A percentile compares a stretch with the other conserved stretches of the same genome.
Evolutionary conservation across 2,797 vertebrate species (phyloP).

Genomic region (Argentina silus): DNA sequence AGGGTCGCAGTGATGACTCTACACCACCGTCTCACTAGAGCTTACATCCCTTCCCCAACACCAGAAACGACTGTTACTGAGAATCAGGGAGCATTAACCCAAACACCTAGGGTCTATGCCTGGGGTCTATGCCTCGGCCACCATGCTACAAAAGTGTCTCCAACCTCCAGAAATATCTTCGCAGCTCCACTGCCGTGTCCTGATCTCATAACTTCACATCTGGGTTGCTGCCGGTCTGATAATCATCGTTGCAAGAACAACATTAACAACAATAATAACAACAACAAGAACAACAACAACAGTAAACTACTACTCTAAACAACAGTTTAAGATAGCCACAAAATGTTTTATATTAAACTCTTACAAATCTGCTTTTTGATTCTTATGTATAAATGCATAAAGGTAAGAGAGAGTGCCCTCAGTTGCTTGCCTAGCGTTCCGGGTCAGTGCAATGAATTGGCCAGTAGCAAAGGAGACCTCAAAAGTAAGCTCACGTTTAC

Average conservation of each 20-base stretch:
- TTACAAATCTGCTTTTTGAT: slow-evolving; percentile 85
- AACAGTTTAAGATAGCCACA: slow-evolving; percentile 78
- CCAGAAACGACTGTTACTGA: slow-evolving; percentile 27
- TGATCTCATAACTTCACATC: slow-evolving; percentile 52
- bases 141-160: slow-evolving; percentile 64
- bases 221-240: slow-evolving; percentile 44
- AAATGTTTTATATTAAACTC: slow-evolving; percentile 85
- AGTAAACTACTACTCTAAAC: slow-evolving; percentile 76
- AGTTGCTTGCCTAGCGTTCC: slow-evolving; percentile 75
- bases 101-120: slow-evolving; percentile 33
- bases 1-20: slow-evolving; percentile 43
- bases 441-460: slow-evolving; percentile 78
- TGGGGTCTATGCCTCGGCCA: slow-evolving; percentile 46
- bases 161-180: background rate
- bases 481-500: slow-evolving; percentile 44
- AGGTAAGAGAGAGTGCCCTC: slow-evolving; percentile 78
- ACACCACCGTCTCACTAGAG: slow-evolving; percentile 40
- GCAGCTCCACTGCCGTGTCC: slow-evolving; percentile 55
- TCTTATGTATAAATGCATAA: slow-evolving; percentile 87
- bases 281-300: slow-evolving; percentile 61
- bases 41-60: slow-evolving; percentile 21
- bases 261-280: slow-evolving; percentile 68
- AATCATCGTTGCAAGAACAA: slow-evolving; percentile 70
- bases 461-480: slow-evolving; percentile 61
- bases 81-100: slow-evolving; percentile 50